Base-by-base conservation (phyloP, 2,797 vertebrate species). In the Spinibarbus caldwelli region DNA sequence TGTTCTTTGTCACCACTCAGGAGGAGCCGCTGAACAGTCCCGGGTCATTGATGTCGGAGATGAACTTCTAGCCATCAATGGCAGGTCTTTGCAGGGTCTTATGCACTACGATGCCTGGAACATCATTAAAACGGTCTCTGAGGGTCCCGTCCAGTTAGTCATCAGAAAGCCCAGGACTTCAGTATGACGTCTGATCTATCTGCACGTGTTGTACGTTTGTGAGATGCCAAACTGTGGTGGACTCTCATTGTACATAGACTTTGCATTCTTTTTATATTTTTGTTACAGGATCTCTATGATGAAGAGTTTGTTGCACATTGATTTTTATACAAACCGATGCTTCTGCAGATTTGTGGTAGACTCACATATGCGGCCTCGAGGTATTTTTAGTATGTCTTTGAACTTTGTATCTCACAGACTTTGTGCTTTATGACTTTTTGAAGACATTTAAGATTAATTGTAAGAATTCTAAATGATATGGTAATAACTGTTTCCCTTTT, bases 81-180 rank as follows among this genome's bases (percentile, higher is more conserved):
- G 96, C 23, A 95, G 94, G 67, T 96, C 96, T 8, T 91, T 99
- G 88, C 93, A 95, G 75, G 97, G 97, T 62, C 95, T 98, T 84
- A 94, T 96, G 96, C 96, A 97, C 92, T 97, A 96, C 0, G 97
- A 99, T 52, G 97, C 97, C 91, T 99, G 97, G 97, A 99, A 96
- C 89, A 94, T 97, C 71, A 96, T 98, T 91, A 98, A 97, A 92
- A 94, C 95, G 43, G 94, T 96, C 64, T 94, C 95, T 0, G 96
- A 97, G 84, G 97, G 97, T 1, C 95, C 96, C 1, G 97, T 97
- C 86, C 95, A 95, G 36, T 89, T 99, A 73, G 90, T 97, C 9
- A 96, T 98, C 86, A 94, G 95, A 89, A 98, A 97, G 89, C 94
- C 94, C 23, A 95, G 92, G 78, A 94, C 95, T 87, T 93, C 94